A percentile compares a stretch with the other conserved stretches of the same genome.
These are phyloP conservation scores for Petrocephalus zakoni DNA, from an alignment of 2,113 vertebrate genomes.

Conservation along the genomic window DNA sequence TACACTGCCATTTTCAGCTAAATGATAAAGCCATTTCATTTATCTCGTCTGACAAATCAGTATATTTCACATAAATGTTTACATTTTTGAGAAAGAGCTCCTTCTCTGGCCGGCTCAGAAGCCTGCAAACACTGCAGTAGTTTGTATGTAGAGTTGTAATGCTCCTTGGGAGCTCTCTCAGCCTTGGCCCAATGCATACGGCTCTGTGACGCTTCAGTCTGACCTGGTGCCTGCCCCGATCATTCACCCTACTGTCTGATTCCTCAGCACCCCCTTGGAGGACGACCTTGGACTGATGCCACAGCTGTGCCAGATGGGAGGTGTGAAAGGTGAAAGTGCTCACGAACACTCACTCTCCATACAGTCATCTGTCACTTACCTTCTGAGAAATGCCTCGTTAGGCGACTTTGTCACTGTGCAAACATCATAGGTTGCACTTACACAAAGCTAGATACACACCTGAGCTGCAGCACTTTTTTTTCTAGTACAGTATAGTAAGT, in stretches of 20 bases:
- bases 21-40: neutral
- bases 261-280: constrained; percentile 39
- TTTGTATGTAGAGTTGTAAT: neutral
- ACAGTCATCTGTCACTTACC: neutral
- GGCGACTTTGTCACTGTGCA: neutral
- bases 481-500: neutral
- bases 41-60: neutral
- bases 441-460: neutral
- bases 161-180: neutral
- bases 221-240: neutral
- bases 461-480: too few species aligned
- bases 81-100: neutral
- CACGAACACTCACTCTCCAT: neutral
- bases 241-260: neutral
- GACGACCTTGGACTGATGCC: constrained; percentile 24
- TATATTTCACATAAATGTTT: neutral
- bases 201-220: neutral
- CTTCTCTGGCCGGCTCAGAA: neutral
- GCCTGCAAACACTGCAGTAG: neutral
- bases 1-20: too few species aligned
- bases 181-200: neutral
- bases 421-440: neutral
- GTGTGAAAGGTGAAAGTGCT: constrained; percentile 37
- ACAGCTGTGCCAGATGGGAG: constrained; percentile 19
- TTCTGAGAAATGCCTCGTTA: neutral